Base-by-base conservation (phyloP, 2,113 vertebrate species). In the Amazona guildingii region DNA sequence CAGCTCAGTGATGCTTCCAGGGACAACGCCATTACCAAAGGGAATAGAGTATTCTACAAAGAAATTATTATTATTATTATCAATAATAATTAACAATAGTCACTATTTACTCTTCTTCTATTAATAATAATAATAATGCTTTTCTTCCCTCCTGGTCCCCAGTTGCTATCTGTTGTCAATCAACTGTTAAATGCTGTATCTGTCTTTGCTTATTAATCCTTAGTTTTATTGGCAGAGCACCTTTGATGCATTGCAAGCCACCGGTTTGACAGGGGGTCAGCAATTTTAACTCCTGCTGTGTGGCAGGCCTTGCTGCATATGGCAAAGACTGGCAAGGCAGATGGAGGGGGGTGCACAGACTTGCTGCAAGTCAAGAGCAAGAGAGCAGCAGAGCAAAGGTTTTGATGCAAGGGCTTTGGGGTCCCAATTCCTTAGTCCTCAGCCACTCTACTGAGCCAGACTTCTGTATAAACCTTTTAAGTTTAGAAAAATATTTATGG, bases 261-360 rank as follows among this genome's bases (percentile, higher is more conserved):
- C 14, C 0, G 0, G 37, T 54, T 75, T 52, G 31, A 54, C 2
- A 3, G 17, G 10, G 10, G 44, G 54, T 75, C 2, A 1, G 66
- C 37, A 63, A 13, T 54, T 39, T 52, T 48, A 70, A 20, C 5
- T 19, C 51, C 25, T 39, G 79, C 28, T 82, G 25, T 23, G 28
- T 8, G 7, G 43, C 52, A 59, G 49, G 54, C 24, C 68, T 55
- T 52, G 31, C 43, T 91, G 48, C n/a, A 41, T 25, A 74, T 13
- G 67, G 67, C 66, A 29, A 41, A 62, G 44, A 18, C 4, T 67
- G 51, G 28, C n/a, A 35, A 44, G 51, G 66, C 76, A 86, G 86
- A 74, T 18, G 70, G 76, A 86, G 11, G 5, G 6, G 3, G 4
- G 15, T 23, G 18, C 61, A 77, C 55, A 74, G 76, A 41, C 29